Conservation (phyloP, 2,888 invertebrate genomes). For the Polymixis flavicincta region DNA sequence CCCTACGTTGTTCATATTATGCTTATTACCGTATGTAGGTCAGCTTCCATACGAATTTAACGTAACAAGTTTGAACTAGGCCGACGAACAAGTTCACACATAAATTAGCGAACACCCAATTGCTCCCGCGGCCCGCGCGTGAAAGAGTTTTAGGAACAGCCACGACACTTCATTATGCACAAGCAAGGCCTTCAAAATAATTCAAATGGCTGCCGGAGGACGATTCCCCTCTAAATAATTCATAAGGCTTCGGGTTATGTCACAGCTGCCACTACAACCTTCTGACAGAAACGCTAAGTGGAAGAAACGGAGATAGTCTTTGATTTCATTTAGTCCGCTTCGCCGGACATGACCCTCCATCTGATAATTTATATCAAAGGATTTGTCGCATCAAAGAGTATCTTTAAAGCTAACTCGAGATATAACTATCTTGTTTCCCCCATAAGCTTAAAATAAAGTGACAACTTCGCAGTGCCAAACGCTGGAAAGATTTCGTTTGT, state of each 20-base stretch:
- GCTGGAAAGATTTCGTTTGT: constrained; percentile 45
- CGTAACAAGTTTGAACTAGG: constrained; percentile 52
- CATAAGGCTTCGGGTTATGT: constrained; percentile 81
- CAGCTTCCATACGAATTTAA: constrained; percentile 30
- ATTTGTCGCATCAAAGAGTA: constrained; percentile 63
- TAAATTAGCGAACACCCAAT: constrained; percentile 62
- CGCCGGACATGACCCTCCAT: constrained; percentile 67
- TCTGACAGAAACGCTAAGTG: constrained; percentile 65
- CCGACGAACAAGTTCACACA: constrained; percentile 51
- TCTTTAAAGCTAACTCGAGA: constrained; percentile 35
- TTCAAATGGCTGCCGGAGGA: constrained; percentile 84
- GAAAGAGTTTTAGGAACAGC: constrained; percentile 75
- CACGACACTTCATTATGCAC: constrained; percentile 81
- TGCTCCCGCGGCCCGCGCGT: constrained; percentile 58
- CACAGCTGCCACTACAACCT: constrained; percentile 77
- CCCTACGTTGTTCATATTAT: constrained; percentile 26
- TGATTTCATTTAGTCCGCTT: constrained; percentile 79
- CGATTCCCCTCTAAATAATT: constrained; percentile 85
- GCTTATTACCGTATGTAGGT: constrained; percentile 38
- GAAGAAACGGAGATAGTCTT: constrained; percentile 73
- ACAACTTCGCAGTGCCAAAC: constrained; percentile 34
- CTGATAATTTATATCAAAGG: constrained; percentile 76
- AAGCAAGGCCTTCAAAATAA: constrained; percentile 84
- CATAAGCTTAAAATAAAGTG: constrained; percentile 40
- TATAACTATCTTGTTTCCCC: constrained; percentile 38